Percentiles rank a stretch among this genome's conserved stretches.
These are phyloP conservation scores for Ispidina picta DNA, from an alignment of 2,797 vertebrate genomes.

Conservation along the genomic window DNA sequence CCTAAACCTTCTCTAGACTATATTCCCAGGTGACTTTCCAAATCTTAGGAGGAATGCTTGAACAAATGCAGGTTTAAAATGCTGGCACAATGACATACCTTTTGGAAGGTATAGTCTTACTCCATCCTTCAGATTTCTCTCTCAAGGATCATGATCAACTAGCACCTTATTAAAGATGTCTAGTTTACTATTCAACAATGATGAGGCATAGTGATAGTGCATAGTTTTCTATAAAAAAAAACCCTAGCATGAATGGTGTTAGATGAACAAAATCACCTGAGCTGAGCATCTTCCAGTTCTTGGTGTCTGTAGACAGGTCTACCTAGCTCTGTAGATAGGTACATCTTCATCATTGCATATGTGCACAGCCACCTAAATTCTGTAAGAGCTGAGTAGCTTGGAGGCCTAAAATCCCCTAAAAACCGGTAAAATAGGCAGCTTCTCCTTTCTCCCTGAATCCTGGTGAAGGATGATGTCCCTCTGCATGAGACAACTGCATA, in stretches of 20 bases:
- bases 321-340: not conserved
- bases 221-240: not conserved
- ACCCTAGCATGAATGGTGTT: not conserved
- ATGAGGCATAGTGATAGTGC: not conserved
- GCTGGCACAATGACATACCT: not conserved
- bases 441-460: not conserved
- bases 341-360: not conserved
- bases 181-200: not conserved
- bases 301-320: not conserved
- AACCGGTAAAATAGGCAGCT: not conserved
- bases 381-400: not conserved
- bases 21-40: fast-evolving
- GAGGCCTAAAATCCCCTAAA: not conserved
- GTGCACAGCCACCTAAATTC: not conserved
- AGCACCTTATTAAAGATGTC: not conserved
- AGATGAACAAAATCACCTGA: not conserved
- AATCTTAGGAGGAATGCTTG: not conserved
- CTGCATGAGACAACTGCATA: not conserved
- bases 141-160: not conserved
- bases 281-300: not conserved
- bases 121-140: not conserved
- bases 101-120: not conserved
- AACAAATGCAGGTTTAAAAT: not conserved
- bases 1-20: not conserved
- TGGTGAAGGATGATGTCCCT: not conserved